These are phyloP conservation scores for Myzus persicae DNA, from an alignment of 1,140 invertebrate genomes.

Conservation along the genomic window DNA sequence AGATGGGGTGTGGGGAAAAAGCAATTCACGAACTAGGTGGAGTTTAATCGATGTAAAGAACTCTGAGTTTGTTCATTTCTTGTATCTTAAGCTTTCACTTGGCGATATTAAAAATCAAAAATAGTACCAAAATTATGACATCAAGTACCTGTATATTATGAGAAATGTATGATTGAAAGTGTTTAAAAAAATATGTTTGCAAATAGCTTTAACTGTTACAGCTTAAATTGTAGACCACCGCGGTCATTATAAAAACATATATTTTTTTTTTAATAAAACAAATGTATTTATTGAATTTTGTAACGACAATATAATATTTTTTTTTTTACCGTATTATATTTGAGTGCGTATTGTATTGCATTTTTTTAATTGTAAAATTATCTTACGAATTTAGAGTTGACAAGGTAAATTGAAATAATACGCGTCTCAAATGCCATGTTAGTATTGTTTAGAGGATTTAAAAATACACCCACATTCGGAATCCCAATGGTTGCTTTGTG, in stretches of 20 bases:
- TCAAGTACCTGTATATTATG: neutral
- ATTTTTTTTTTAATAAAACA: neutral
- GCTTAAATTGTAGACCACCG: too few relatives aligned
- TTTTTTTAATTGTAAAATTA: neutral
- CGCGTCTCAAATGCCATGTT: too few relatives aligned
- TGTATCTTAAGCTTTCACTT: neutral
- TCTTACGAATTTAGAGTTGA: neutral
- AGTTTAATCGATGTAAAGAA: too few relatives aligned
- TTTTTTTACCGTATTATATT: neutral
- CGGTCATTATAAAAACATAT: too few relatives aligned
- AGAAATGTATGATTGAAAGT: too few relatives aligned
- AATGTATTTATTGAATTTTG: neutral
- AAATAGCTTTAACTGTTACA: too few relatives aligned
- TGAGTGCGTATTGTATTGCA: neutral
- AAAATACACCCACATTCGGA: neutral
- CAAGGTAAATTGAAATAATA: neutral
- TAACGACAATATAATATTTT: neutral
- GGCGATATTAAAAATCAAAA: neutral
- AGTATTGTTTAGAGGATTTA: neutral
- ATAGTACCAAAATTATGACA: neutral
- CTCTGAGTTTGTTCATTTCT: too few relatives aligned
- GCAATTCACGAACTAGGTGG: too few relatives aligned
- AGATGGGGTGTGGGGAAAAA: too few relatives aligned
- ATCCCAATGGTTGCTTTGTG: neutral
- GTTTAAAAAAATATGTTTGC: too few relatives aligned